Conservation (phyloP, 2,797 vertebrate species). For the Adrianichthys oophorus region DNA sequence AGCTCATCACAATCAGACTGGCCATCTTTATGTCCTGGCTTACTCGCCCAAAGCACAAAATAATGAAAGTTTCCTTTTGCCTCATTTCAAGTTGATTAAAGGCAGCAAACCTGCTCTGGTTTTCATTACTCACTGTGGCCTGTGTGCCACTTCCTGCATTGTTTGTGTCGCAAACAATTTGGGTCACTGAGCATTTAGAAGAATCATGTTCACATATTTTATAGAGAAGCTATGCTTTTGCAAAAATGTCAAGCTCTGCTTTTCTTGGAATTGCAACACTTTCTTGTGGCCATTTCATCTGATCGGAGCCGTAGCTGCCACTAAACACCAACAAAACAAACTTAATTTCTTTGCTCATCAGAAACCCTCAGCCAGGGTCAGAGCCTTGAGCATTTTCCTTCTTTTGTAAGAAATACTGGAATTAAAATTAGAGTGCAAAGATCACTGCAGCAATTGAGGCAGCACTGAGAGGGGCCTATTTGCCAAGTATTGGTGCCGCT, state of each 20-base stretch:
- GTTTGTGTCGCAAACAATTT: constrained; percentile 13
- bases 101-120: constrained; percentile 52
- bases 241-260: background rate
- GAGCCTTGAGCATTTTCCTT: constrained; percentile 56
- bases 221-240: constrained; percentile 7
- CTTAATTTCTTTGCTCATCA: constrained; percentile 49
- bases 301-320: constrained; percentile 35
- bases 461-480: constrained; percentile 55
- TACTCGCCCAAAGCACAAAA: constrained; percentile 55
- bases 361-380: constrained; percentile 49
- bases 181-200: constrained; percentile 11
- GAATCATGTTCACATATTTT: constrained; percentile 3
- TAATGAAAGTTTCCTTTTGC: constrained; percentile 70
- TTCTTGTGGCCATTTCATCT: constrained; percentile 15
- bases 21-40: constrained; percentile 75
- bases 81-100: constrained; percentile 77
- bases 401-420: constrained; percentile 67
- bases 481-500: constrained; percentile 68
- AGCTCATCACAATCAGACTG: constrained; percentile 77
- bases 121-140: constrained; percentile 56
- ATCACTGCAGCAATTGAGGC: constrained; percentile 74
- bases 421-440: constrained; percentile 68
- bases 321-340: constrained; percentile 51
- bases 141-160: constrained; percentile 10
- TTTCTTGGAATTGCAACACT: constrained; percentile 11